Conservation (phyloP, 2,113 vertebrate species). For the Neodontobutis hainanensis region DNA sequence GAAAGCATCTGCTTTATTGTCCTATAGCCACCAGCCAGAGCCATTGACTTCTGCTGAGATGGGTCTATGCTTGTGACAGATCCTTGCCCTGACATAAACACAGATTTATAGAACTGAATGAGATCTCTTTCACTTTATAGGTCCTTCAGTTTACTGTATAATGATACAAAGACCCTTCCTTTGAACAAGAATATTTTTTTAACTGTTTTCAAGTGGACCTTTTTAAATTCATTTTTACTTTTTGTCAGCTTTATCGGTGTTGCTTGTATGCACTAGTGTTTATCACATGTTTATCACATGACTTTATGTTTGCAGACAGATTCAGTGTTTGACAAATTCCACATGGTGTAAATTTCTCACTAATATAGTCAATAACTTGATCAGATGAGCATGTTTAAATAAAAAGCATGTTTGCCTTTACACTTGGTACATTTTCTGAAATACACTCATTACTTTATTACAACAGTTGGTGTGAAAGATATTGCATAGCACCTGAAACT, state of each 20-base stretch:
- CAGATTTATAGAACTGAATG: conserved; percentile 57
- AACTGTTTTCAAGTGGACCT: neutral
- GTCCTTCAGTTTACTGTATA: conserved; percentile 20
- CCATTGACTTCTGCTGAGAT: conserved; percentile 52
- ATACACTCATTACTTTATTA: neutral
- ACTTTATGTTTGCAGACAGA: conserved; percentile 6
- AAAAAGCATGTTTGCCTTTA: neutral
- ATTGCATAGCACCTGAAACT: neutral
- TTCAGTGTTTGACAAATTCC: conserved; percentile 14
- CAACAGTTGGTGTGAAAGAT: neutral
- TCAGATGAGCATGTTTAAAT: neutral
- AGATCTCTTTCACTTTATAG: conserved; percentile 43
- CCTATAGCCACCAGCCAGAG: conserved; percentile 17
- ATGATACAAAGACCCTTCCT: no score
- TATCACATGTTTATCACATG: conserved; percentile 28
- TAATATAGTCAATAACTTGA: neutral
- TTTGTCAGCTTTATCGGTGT: neutral
- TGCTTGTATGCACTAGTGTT: neutral
- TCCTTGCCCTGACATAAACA: conserved; percentile 49
- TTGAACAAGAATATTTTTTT: no score
- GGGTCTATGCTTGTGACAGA: conserved; percentile 45
- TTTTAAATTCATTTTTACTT: neutral
- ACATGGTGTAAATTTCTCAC: conserved; percentile 17
- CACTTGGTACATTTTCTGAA: conserved; percentile 3
- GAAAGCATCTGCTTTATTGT: conserved; percentile 26